Evolutionary conservation across 1,140 invertebrate species (phyloP), one percentile per base, ranked within the genome.

Genomic region (Sarcophaga bullata): DNA sequence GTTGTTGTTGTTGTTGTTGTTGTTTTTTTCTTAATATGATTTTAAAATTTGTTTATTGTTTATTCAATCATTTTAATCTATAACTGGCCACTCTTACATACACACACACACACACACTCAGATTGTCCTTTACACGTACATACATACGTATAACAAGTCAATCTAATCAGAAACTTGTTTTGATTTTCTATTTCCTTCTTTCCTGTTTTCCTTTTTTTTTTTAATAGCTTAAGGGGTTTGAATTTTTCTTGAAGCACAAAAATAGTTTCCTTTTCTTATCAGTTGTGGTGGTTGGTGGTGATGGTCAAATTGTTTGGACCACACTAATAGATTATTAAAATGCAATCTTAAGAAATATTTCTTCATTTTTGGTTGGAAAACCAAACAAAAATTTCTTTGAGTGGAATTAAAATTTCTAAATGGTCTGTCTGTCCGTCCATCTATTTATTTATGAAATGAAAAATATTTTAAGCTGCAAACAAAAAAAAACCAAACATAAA

Each of bases 1-100:
- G n/a, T n/a, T n/a, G n/a, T n/a, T n/a, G n/a, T n/a, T n/a, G n/a
- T n/a, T n/a, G n/a, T n/a, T n/a, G n/a, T n/a, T n/a, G n/a, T n/a
- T n/a, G 25, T 37, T 37, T 1, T 37, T 1, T 48, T 82, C 75
- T 9, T 73, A 82, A 73, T 82, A 68, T 68, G 62, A 68, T 68
- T 68, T 68, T 68, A 68, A 68, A 68, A 37, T 37, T 68, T 68
- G 62, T 82, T 73, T 82, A 82, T 72, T 82, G 50, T 54, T 82
- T 82, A 54, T 37, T 73, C 72, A 73, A 47, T 54, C 72, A 82
- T 82, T 6, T 9, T 81, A 50, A 52, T 80, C 50, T 8, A 58
- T 17, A 49, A 19, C 19, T 52, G 76, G 11, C 4, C 62, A 52
- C 80, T 73, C n/a, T 72, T 1, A 37, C 47, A 73, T 17, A 73